These are phyloP conservation scores for Crepidodera aurea DNA, from an alignment of 2,888 invertebrate species.

Conservation along the genomic window DNA sequence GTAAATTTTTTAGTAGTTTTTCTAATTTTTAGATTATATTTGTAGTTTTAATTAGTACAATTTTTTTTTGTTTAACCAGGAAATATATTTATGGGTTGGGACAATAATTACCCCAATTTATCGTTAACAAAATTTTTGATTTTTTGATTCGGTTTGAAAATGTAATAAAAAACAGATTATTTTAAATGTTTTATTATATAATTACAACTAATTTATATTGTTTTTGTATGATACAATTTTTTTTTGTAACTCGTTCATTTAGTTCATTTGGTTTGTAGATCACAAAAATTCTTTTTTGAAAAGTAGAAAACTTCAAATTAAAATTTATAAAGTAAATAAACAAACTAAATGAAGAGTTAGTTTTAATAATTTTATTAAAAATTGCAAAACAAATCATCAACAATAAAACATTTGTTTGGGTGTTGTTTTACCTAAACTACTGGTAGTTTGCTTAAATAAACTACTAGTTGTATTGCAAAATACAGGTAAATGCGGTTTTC, in stretches of 20 bases:
- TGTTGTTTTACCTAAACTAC: neutral
- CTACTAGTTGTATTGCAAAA: neutral
- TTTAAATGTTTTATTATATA: constrained; percentile 13
- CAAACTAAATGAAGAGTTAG: neutral
- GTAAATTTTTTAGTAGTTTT: no score
- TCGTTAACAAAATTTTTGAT: no score
- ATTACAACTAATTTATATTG: constrained; percentile 11
- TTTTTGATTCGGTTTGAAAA: no score
- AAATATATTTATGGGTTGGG: no score
- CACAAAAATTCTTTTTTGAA: neutral
- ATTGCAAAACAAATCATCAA: constrained; percentile 1
- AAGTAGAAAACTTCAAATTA: neutral
- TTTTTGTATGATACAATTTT: constrained; percentile 2
- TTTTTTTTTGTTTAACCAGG: no score
- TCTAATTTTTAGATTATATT: no score
- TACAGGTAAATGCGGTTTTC: no score
- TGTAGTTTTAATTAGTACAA: no score
- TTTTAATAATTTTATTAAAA: neutral
- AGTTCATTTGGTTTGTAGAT: neutral
- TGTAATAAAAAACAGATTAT: no score
- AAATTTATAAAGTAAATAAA: neutral
- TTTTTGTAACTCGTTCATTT: neutral
- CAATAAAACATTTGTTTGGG: neutral
- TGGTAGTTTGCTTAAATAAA: constrained; percentile 31
- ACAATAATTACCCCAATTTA: no score